Conservation (phyloP, 2,797 vertebrate species). For the Pelobates cultripes region DNA sequence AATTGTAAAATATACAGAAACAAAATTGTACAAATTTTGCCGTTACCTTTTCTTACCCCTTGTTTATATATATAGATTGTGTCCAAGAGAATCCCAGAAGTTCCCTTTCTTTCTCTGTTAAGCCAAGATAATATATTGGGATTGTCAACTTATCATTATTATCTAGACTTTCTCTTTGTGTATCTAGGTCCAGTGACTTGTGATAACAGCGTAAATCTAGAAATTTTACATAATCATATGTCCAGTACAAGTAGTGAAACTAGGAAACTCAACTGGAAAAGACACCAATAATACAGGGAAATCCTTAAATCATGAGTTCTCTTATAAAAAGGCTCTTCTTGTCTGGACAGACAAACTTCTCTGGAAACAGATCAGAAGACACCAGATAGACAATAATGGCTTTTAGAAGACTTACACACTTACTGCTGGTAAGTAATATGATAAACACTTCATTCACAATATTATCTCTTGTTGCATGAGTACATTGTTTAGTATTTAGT, state of each 20-base stretch:
- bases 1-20: too few relatives aligned
- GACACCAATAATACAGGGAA: neutral
- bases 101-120: too few relatives aligned
- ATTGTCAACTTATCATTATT: too few relatives aligned
- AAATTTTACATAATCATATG: neutral
- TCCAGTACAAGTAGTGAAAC: neutral
- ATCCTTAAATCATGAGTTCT: neutral
- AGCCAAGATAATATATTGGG: too few relatives aligned
- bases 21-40: too few relatives aligned
- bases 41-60: too few relatives aligned
- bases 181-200: too few relatives aligned
- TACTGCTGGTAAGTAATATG: neutral
- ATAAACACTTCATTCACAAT: too few relatives aligned
- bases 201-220: neutral
- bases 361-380: neutral
- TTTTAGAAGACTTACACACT: neutral
- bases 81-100: too few relatives aligned
- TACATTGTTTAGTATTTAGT: too few relatives aligned
- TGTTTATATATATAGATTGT: too few relatives aligned
- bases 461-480: too few relatives aligned
- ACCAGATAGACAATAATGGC: neutral
- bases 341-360: neutral
- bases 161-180: neutral
- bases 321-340: neutral
- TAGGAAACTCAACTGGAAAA: neutral